Conservation (phyloP, 2,113 vertebrate species). For the Lepus timidus region DNA sequence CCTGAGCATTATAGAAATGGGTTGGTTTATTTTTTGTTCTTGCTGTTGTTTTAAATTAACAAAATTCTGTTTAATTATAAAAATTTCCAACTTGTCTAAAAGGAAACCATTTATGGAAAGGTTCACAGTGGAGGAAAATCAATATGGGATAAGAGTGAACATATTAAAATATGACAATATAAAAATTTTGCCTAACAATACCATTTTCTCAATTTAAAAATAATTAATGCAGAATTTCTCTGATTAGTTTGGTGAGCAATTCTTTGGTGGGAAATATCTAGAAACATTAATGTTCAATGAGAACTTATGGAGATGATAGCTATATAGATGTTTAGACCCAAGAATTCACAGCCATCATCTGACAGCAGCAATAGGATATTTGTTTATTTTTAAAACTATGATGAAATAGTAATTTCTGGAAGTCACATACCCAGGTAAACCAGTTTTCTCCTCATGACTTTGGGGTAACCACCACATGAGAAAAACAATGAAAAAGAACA, state of each 20-base stretch:
- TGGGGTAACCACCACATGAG: not conserved
- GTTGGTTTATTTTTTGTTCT: not conserved
- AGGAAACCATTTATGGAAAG: not conserved
- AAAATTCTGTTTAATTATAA: slow-evolving; percentile 1
- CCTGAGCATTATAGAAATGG: not conserved
- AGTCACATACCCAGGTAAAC: not conserved
- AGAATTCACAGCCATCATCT: not conserved
- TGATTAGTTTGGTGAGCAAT: not conserved
- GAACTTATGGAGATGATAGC: not conserved
- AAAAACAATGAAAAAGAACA: not conserved
- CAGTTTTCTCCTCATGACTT: not conserved
- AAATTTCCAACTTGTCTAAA: not conserved
- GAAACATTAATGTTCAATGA: not conserved
- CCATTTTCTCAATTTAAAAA: not conserved
- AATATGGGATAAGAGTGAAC: not conserved
- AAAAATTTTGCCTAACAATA: not conserved
- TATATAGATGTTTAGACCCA: too few relatives aligned
- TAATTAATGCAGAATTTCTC: not conserved
- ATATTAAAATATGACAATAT: not conserved
- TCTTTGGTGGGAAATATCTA: not conserved
- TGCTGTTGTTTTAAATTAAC: not conserved
- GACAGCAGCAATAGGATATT: not conserved
- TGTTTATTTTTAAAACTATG: not conserved
- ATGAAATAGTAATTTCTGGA: not conserved
- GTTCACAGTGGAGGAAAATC: slow-evolving; percentile 4